Conservation (phyloP, 1,140 invertebrate species). For the Brachystomella parvula region DNA sequence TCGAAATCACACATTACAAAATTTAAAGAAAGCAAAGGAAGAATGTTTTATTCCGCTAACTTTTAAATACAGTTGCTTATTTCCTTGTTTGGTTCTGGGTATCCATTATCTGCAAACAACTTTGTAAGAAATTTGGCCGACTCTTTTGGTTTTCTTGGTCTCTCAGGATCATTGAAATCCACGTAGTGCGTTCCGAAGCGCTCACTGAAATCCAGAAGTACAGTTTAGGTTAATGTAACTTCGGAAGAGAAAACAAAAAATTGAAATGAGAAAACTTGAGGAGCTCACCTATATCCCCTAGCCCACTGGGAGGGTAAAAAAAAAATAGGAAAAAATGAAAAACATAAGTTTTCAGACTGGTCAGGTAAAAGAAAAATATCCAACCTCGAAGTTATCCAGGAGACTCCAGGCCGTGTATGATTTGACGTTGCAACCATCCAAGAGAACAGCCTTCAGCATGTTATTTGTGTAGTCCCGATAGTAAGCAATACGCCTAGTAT, state of each 20-base stretch:
- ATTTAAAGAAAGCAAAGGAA: neutral
- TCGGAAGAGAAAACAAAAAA: no score
- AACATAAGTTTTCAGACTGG: neutral
- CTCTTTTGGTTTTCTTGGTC: constrained; percentile 41
- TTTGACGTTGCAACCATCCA: constrained; percentile 32
- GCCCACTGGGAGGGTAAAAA: constrained; percentile 76
- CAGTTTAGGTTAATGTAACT: neutral
- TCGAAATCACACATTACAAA: neutral
- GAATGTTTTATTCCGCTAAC: neutral
- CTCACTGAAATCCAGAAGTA: constrained; percentile 22
- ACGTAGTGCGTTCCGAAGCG: constrained; percentile 44
- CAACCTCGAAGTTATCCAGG: constrained; percentile 25
- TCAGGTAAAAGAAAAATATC: neutral
- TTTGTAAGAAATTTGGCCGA: constrained; percentile 40
- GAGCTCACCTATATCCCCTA: constrained; percentile 21
- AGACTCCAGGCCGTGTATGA: constrained; percentile 30
- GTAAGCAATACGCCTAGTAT: constrained; percentile 19
- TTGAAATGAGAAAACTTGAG: no score
- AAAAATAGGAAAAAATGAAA: constrained; percentile 56
- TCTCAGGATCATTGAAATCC: constrained; percentile 42
- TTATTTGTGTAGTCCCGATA: constrained; percentile 27
- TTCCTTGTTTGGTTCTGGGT: constrained; percentile 18
- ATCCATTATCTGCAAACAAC: constrained; percentile 42
- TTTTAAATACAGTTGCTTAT: no score
- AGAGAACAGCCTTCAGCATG: constrained; percentile 25